A percentile compares a stretch with the other conserved stretches of the same genome.
These are phyloP conservation scores for Phenganax marumi DNA, from an alignment of 92 coral and sea anemone genomes.

Conservation along the genomic window DNA sequence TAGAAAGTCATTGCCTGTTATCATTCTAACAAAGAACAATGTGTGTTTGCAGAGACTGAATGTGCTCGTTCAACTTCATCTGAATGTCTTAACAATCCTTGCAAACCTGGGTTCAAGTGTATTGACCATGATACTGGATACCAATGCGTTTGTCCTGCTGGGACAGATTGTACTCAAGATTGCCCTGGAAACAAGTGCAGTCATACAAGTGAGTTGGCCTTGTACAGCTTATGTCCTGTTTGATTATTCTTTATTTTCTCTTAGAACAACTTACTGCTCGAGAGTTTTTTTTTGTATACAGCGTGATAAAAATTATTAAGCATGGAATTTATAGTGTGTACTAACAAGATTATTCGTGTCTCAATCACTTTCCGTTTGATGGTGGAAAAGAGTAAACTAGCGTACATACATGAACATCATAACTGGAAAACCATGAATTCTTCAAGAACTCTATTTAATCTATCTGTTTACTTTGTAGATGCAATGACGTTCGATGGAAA, in stretches of 20 bases:
- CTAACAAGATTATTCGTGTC: no score
- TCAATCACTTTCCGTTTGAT: no score
- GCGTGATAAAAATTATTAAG: background rate
- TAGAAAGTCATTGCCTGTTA: background rate
- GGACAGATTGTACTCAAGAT: constrained; percentile 72
- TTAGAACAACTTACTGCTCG: no score
- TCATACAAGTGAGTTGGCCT: constrained; percentile 5
- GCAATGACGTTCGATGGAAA: constrained; percentile 73
- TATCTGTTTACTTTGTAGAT: constrained; percentile 9
- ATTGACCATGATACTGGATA: constrained; percentile 76
- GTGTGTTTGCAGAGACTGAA: background rate
- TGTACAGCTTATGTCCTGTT: no score
- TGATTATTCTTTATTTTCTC: no score
- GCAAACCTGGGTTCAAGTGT: constrained; percentile 84
- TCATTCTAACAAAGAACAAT: background rate
- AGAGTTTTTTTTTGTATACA: background rate
- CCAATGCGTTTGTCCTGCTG: constrained; percentile 74
- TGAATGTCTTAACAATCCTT: constrained; percentile 76
- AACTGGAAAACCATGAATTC: background rate
- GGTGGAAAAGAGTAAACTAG: no score
- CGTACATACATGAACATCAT: no score
- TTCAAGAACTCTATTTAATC: background rate
- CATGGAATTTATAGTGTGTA: no score
- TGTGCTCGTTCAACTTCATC: background rate
- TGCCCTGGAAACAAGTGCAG: constrained; percentile 27